Evolutionary conservation across 2,113 vertebrate species (phyloP).

Genomic region (Origma solitaria): DNA sequence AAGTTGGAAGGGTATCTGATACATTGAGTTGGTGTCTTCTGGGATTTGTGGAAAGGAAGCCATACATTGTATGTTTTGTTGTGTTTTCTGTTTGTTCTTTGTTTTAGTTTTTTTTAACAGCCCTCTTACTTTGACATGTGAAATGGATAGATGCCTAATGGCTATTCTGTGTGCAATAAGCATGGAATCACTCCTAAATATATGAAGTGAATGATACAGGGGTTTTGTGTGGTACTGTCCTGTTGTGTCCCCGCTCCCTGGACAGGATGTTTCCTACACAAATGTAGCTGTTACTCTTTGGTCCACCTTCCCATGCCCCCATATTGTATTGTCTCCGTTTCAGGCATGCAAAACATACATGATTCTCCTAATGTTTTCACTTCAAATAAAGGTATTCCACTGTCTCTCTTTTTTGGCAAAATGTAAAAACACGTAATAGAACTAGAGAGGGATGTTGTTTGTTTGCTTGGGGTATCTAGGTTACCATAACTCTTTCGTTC

Average conservation of each 20-base stretch:
- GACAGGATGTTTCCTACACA: background rate
- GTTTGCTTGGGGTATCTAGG: background rate
- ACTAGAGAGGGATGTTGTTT: background rate
- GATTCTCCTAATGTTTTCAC: background rate
- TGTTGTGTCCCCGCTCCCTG: accelerated
- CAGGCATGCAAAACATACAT: accelerated
- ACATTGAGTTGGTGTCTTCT: background rate
- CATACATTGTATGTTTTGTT: background rate
- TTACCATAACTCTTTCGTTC: background rate
- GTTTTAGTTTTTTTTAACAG: background rate
- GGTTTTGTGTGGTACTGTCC: background rate
- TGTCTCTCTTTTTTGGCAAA: background rate
- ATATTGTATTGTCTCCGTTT: background rate
- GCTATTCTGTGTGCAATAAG: background rate
- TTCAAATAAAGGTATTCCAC: background rate
- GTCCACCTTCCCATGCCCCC: background rate
- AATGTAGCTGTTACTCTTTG: background rate
- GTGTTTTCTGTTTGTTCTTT: background rate
- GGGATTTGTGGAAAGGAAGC: background rate
- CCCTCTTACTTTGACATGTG: background rate
- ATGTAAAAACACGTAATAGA: background rate
- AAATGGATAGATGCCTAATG: background rate
- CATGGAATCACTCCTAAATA: background rate
- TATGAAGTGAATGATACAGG: background rate
- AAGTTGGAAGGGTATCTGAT: background rate